phyloP scores from a whole-genome alignment of 2,113 vertebrate genomes.

The Vidua macroura region DNA sequence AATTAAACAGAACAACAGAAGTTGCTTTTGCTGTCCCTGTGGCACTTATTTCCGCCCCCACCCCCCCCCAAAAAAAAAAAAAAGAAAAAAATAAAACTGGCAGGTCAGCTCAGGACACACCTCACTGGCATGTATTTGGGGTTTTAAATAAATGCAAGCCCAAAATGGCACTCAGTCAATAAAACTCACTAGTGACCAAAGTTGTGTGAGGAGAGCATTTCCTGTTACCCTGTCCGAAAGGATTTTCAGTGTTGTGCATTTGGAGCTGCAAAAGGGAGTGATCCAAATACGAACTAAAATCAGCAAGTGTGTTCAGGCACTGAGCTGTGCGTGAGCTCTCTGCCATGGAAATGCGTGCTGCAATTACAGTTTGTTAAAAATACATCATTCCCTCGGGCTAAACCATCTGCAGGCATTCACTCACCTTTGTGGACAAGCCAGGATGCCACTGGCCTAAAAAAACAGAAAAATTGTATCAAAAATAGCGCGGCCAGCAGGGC shows the following conservation, averaged over 20 bases:
- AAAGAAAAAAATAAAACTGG: background rate
- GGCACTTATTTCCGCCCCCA: background rate
- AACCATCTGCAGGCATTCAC: background rate
- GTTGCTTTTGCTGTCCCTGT: accelerated
- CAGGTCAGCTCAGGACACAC: background rate
- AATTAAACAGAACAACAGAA: background rate
- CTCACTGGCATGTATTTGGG: background rate
- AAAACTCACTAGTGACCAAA: background rate
- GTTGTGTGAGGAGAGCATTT: background rate
- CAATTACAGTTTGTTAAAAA: conserved; percentile 5
- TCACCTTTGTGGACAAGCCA: background rate
- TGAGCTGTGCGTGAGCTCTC: background rate
- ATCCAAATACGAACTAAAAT: background rate
- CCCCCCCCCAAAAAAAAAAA: background rate
- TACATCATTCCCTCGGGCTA: background rate
- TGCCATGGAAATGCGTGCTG: background rate
- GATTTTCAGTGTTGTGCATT: background rate
- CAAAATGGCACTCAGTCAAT: background rate
- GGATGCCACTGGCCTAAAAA: background rate
- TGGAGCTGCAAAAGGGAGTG: background rate
- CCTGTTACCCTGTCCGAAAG: background rate
- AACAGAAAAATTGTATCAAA: no score
- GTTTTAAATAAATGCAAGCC: background rate
- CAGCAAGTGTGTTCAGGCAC: background rate
- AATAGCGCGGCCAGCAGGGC: background rate